A percentile compares a stretch with the other conserved stretches of the same genome.
phyloP scores from a whole-genome alignment of 2,888 invertebrate species.

The Yponomeuta evonymella region DNA sequence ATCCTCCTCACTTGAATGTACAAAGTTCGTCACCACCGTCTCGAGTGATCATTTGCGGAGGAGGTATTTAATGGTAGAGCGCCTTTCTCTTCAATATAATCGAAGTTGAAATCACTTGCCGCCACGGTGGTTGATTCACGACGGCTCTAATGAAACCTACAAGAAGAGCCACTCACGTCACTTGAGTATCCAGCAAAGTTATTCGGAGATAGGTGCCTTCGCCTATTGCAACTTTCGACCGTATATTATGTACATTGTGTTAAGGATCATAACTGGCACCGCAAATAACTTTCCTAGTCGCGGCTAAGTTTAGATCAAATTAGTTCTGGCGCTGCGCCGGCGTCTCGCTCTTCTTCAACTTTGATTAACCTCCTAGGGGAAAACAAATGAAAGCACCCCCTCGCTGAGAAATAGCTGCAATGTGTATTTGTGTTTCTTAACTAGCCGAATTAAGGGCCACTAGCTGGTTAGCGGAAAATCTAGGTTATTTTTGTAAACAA shows the following conservation, averaged over 20 bases:
- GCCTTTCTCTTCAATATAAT: conserved; percentile 46
- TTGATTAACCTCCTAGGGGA: conserved; percentile 57
- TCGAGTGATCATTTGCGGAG: not conserved
- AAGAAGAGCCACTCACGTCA: conserved; percentile 16
- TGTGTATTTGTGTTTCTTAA: not conserved
- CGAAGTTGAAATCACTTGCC: conserved; percentile 51
- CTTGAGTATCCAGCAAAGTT: conserved; percentile 23
- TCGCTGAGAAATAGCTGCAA: conserved; percentile 2
- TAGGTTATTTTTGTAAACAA: not conserved
- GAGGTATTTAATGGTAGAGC: conserved; percentile 62
- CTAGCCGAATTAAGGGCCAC: not conserved
- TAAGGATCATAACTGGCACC: conserved; percentile 55
- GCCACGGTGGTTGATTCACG: conserved; percentile 42
- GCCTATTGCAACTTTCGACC: conserved; percentile 20
- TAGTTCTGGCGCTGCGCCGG: conserved; percentile 48
- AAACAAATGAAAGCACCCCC: conserved; percentile 36
- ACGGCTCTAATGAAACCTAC: conserved; percentile 28
- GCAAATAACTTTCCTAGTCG: conserved; percentile 54
- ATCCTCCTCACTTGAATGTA: not conserved
- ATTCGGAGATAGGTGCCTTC: conserved; percentile 17
- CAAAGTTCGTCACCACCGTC: not conserved
- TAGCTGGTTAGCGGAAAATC: not conserved
- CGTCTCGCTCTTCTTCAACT: conserved; percentile 45
- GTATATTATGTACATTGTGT: conserved; percentile 51
- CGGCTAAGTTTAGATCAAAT: conserved; percentile 61